phyloP scores from a whole-genome alignment of 1,140 invertebrate species.

The Eubasilissa regina region DNA sequence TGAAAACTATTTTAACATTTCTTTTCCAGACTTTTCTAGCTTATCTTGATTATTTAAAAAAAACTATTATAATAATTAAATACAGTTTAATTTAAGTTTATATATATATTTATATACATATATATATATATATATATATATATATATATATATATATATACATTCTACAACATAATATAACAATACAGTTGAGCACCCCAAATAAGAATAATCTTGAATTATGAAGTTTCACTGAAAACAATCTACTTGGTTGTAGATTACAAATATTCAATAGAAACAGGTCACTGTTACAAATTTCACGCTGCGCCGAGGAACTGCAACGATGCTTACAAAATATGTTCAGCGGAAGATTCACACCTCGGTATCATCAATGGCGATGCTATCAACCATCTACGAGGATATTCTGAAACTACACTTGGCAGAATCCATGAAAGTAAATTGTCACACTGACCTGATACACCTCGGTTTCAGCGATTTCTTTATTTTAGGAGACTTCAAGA shows the following conservation, averaged over 20 bases:
- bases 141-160: too few relatives aligned
- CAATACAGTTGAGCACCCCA: too few relatives aligned
- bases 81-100: too few relatives aligned
- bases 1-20: too few relatives aligned
- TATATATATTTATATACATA: too few relatives aligned
- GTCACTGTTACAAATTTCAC: slow-evolving; percentile 67
- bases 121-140: too few relatives aligned
- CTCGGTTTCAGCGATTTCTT: slow-evolving; percentile 51
- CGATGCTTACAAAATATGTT: slow-evolving; percentile 64
- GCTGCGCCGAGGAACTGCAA: slow-evolving; percentile 64
- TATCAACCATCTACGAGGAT: slow-evolving; percentile 59
- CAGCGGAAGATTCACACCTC: slow-evolving; percentile 65
- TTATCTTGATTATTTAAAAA: too few relatives aligned
- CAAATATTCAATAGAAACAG: not conserved
- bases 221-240: too few relatives aligned
- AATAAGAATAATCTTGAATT: too few relatives aligned
- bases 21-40: too few relatives aligned
- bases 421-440: slow-evolving; percentile 12
- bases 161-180: too few relatives aligned
- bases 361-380: slow-evolving; percentile 65
- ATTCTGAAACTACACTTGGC: slow-evolving; percentile 30
- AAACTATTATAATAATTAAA: too few relatives aligned
- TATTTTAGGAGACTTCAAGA: slow-evolving; percentile 44
- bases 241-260: not conserved
- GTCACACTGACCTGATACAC: not conserved